Base-by-base conservation (phyloP, 2,888 invertebrate genomes). In the Petrolisthes cinctipes region DNA sequence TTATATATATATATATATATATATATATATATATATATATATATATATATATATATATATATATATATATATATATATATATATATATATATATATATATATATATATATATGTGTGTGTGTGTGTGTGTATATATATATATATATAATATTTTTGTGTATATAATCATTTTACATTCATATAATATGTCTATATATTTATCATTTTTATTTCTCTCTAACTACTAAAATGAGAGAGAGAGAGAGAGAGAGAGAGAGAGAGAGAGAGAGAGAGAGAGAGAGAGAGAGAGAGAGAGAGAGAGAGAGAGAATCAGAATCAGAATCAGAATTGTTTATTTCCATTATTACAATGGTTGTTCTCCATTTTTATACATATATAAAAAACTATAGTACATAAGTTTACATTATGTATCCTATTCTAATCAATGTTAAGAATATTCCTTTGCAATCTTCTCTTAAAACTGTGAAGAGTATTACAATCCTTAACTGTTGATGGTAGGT, bases 21-120 rank as follows among this genome's bases (percentile, higher is more conserved):
- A 71, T 71, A 71, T 71, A 71, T 71, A 71, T 71, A 71, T 71
- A 71, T 71, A 71, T 71, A 71, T 71, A 71, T 71, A 71, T 71
- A 71, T 71, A 71, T 71, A 71, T 71, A 71, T 71, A 71, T 71
- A 71, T 71, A 71, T 71, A 71, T 71, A 71, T 17, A 71, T 71
- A n/a, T 71, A n/a, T 71, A 71, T 71, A 71, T 71, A 71, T 71
- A 71, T 71, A 71, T 71, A 71, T 71, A 71, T 71, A 71, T 71
- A 71, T 5, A 71, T n/a, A 71, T n/a, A 71, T n/a, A 71, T n/a
- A 71, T n/a, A 71, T n/a, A 71, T n/a, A 71, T n/a, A 71, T n/a
- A 71, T n/a, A 71, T n/a, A 71, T n/a, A 71, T n/a, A 71, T n/a
- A 71, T n/a, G 23, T n/a, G 23, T 6, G 23, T n/a, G 23, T n/a